Evolutionary conservation across 2,797 vertebrate genomes (phyloP), one percentile per base, ranked within the genome.

Genomic region (Trematomus bernacchii): DNA sequence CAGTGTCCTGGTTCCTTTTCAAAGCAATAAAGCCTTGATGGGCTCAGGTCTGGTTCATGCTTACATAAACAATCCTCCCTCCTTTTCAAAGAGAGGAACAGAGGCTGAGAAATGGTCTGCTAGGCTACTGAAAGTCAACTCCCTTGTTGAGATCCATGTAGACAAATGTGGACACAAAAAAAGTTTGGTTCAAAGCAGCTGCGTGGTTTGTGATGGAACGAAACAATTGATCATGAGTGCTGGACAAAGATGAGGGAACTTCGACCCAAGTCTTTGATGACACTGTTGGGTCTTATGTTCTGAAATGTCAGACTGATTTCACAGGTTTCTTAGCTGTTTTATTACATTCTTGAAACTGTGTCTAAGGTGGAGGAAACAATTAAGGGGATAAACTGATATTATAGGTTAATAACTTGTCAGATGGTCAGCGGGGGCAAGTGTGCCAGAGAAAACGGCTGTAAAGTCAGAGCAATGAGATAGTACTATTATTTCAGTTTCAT

Each of bases 11-110:
- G 52, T 73, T 73, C 62, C 51, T 73, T 75, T 78, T 85, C 79
- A 89, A 86, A 89, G 87, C 84, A 87, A 69, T 71, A 75, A 85
- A 84, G 73, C 72, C 79, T 73, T 1, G 48, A 79, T 66, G 81
- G 64, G 77, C 84, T 81, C 57, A 71, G 76, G 82, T 83, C 80
- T 83, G 87, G 76, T 83, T 91, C 79, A 85, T 9, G 71, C 88
- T 75, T 88, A 85, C 74, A 74, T 86, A 92, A 93, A 91, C 87
- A 91, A 77, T 65, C 71, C 62, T 80, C 68, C 62, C 55, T 79
- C 43, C 30, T 69, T 74, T 85, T 91, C 81, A 82, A 11, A 57
- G 55, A 53, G 47, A 74, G 66, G 79, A 68, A 59, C 59, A 48
- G 73, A 69, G 63, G 65, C 46, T 82, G 83, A 89, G 64, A 53